Evolutionary conservation across 2,113 vertebrate species (phyloP).

Genomic region (Strix uralensis): DNA sequence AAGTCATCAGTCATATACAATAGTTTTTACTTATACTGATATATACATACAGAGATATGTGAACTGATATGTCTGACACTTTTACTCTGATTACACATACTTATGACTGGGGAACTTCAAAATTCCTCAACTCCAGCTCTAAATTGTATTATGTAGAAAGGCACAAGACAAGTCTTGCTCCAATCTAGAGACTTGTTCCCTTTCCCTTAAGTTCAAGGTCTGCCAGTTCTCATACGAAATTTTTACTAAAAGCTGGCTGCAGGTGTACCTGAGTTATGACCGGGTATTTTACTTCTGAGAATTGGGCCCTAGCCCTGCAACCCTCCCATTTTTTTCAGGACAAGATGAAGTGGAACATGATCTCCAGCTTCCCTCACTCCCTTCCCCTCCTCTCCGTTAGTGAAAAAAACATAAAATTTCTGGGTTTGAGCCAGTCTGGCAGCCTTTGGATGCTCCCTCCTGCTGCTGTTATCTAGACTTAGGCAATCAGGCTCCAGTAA

Average conservation of each 20-base stretch:
- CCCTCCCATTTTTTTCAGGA: not conserved
- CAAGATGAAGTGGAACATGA: not conserved
- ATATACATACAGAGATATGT: not conserved
- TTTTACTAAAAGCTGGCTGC: not conserved
- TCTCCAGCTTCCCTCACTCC: not conserved
- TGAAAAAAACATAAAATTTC: not conserved
- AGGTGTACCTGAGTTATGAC: not conserved
- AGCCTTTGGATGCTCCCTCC: not conserved
- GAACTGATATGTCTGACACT: not conserved
- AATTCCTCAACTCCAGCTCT: not conserved
- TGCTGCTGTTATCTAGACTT: not conserved
- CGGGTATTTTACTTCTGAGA: not conserved
- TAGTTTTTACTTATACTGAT: not conserved
- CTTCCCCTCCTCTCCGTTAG: not conserved
- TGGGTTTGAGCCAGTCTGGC: not conserved
- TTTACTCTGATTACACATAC: not conserved
- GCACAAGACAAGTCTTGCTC: not conserved
- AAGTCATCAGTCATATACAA: not conserved
- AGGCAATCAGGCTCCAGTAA: not conserved
- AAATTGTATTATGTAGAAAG: not conserved
- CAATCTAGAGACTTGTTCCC: not conserved
- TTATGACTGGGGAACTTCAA: not conserved
- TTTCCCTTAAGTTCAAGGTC: not conserved
- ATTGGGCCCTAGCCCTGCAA: not conserved
- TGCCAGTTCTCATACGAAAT: not conserved